These are phyloP conservation scores for Seriola quinqueradiata DNA, from an alignment of 2,113 vertebrate genomes.

Conservation along the genomic window DNA sequence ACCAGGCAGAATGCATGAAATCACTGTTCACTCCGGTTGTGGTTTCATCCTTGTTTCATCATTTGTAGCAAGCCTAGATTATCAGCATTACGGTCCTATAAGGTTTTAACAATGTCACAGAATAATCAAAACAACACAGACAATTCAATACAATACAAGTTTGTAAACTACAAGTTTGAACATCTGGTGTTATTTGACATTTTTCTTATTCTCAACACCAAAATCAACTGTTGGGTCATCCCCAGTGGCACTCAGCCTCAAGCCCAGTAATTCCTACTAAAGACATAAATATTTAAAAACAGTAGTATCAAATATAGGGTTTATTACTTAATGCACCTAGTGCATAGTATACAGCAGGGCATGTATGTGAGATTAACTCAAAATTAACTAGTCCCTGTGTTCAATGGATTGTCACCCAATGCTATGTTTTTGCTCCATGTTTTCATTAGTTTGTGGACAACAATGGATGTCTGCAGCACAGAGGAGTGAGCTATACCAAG, in stretches of 20 bases:
- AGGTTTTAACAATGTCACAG: neutral
- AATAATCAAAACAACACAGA: neutral
- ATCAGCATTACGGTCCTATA: neutral
- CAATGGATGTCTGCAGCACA: no score
- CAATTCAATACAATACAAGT: neutral
- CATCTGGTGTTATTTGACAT: neutral
- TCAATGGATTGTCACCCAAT: no score
- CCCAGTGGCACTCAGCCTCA: neutral
- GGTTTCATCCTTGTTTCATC: conserved; percentile 33
- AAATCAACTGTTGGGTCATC: neutral
- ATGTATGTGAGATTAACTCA: no score
- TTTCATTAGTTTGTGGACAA: no score
- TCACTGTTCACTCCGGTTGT: conserved; percentile 6
- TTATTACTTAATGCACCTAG: neutral
- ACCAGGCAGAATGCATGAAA: conserved; percentile 17
- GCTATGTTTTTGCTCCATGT: no score
- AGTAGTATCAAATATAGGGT: no score
- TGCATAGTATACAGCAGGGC: no score
- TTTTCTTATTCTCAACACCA: neutral
- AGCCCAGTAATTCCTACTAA: neutral
- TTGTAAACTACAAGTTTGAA: neutral
- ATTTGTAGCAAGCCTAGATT: conserved; percentile 26
- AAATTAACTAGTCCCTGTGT: no score
- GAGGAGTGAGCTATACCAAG: no score
- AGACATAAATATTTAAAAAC: neutral